phyloP scores from a whole-genome alignment of 2,888 invertebrate species.

The Muschampia plurimacula region DNA sequence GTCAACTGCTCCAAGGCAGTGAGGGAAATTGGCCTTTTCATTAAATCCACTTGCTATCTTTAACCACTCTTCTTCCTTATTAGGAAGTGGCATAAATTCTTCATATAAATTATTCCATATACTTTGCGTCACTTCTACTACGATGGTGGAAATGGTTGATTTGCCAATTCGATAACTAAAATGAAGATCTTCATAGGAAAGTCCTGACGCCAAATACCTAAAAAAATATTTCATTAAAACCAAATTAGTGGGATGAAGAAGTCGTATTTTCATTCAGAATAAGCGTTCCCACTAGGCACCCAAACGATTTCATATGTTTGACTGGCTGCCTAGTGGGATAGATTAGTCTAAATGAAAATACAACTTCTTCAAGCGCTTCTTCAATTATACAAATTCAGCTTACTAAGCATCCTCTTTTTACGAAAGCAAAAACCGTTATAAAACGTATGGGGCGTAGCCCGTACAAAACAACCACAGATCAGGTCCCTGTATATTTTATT shows the following conservation, averaged over 20 bases:
- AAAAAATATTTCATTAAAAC: conserved; percentile 13
- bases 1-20: conserved; percentile 8
- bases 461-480: conserved; percentile 1
- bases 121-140: conserved; percentile 19
- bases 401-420: conserved; percentile 4
- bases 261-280: conserved; percentile 19
- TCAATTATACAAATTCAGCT: conserved; percentile 4
- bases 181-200: conserved; percentile 21
- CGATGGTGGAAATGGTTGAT: conserved; percentile 19
- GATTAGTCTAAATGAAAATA: conserved; percentile 8
- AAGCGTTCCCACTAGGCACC: conserved; percentile 8
- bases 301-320: conserved; percentile 8
- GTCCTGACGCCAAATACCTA: conserved; percentile 22
- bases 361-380: conserved; percentile 5
- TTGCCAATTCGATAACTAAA: conserved; percentile 21
- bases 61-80: conserved; percentile 18
- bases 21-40: conserved; percentile 12
- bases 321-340: conserved; percentile 8
- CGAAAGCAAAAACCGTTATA: conserved; percentile 5
- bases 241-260: conserved; percentile 16
- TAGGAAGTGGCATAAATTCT: conserved; percentile 20
- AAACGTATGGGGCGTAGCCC: conserved; percentile 11
- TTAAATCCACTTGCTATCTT: conserved; percentile 21
- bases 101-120: conserved; percentile 22
- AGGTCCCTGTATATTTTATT: conserved; percentile 10